These are phyloP conservation scores for Cossypha caffra DNA, from an alignment of 2,797 vertebrate genomes.

Conservation along the genomic window DNA sequence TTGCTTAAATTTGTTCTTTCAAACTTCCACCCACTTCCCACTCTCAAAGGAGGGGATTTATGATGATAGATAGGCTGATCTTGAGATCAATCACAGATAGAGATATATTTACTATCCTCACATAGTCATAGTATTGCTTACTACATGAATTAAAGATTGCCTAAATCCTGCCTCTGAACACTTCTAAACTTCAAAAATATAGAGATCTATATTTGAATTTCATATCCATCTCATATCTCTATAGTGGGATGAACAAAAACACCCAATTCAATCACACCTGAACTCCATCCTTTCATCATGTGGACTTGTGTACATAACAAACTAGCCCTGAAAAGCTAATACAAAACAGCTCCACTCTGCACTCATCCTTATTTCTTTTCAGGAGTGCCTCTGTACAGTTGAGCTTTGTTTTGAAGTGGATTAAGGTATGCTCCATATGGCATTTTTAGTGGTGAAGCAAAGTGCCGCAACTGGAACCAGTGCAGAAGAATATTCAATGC, in stretches of 20 bases:
- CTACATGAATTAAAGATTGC: slow-evolving; percentile 74
- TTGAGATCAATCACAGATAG: slow-evolving; percentile 63
- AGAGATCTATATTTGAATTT: slow-evolving; percentile 42
- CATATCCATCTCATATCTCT: neutral
- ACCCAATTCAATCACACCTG: slow-evolving; percentile 5
- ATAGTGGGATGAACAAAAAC: slow-evolving; percentile 17
- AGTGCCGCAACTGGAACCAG: neutral
- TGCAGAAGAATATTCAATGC: neutral
- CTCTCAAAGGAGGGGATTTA: slow-evolving; percentile 16
- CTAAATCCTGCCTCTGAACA: slow-evolving; percentile 55
- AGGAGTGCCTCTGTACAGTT: neutral
- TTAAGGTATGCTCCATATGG: neutral
- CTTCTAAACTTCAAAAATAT: slow-evolving; percentile 30
- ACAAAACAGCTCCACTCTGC: neutral
- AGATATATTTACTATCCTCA: slow-evolving; percentile 59
- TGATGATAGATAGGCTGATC: slow-evolving; percentile 41
- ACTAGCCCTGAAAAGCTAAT: neutral
- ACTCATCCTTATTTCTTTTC: neutral
- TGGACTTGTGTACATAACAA: neutral
- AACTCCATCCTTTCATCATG: neutral
- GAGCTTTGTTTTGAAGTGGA: neutral
- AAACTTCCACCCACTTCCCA: neutral
- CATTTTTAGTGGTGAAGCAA: neutral
- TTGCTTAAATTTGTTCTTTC: slow-evolving; percentile 40
- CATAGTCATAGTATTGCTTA: slow-evolving; percentile 70